Evolutionary conservation across 2,113 vertebrate genomes (phyloP).

Genomic region (Corythaeola cristata): DNA sequence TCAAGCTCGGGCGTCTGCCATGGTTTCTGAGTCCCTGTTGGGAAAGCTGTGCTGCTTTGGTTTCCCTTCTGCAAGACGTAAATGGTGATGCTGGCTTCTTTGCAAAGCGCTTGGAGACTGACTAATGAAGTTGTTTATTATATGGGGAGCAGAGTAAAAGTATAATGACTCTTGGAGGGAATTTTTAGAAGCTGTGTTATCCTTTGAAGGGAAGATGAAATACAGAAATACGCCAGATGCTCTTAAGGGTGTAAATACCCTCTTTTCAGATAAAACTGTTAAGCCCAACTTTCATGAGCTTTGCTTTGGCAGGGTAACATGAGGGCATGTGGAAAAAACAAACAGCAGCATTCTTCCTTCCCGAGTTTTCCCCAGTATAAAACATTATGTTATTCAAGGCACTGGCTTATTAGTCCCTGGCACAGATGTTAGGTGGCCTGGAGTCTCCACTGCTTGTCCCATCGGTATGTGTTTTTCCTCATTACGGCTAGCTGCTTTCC

Average conservation of each 20-base stretch:
- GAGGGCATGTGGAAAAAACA: neutral
- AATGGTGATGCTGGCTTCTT: neutral
- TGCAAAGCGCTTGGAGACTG: neutral
- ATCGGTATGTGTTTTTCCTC: neutral
- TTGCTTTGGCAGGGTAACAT: neutral
- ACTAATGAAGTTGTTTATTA: neutral
- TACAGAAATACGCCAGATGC: neutral
- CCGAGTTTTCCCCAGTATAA: neutral
- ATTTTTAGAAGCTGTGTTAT: constrained; percentile 23
- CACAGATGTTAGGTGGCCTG: neutral
- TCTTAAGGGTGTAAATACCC: neutral
- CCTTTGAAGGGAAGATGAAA: constrained; percentile 9
- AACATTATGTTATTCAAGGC: neutral
- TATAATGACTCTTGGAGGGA: neutral
- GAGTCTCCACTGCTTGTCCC: neutral
- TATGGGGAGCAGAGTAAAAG: neutral
- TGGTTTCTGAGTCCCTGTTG: neutral
- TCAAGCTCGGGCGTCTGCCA: neutral
- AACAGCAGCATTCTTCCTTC: neutral
- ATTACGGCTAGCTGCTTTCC: neutral
- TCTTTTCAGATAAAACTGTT: neutral
- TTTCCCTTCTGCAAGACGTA: neutral
- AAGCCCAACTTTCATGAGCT: neutral
- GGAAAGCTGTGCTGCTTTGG: neutral
- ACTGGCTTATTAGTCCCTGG: neutral